These are phyloP conservation scores for Oligia latruncula DNA, from an alignment of 2,888 invertebrate genomes.

Conservation along the genomic window DNA sequence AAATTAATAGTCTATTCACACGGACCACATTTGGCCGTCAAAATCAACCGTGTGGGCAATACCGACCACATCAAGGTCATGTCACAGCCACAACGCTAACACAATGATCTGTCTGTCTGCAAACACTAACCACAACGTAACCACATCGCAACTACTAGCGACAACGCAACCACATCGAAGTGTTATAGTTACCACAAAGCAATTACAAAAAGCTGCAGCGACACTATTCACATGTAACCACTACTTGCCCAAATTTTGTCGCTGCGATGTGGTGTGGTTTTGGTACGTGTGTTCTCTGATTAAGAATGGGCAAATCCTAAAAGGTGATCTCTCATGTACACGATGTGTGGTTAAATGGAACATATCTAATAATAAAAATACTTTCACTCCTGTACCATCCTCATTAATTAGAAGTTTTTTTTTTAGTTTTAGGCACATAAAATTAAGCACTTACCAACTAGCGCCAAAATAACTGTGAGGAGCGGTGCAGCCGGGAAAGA, in stretches of 20 bases:
- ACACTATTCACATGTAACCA: neutral
- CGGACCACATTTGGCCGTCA: neutral
- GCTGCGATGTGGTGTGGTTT: neutral
- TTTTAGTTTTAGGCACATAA: conserved; percentile 9
- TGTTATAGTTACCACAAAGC: neutral
- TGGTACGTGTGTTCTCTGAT: neutral
- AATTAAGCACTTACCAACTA: conserved; percentile 96
- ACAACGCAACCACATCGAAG: neutral
- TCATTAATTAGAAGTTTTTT: conserved; percentile 3
- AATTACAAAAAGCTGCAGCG: neutral
- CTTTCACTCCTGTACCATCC: conserved; percentile 24
- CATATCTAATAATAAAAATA: conserved; percentile 1
- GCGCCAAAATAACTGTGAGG: conserved; percentile 98
- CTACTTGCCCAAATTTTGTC: neutral
- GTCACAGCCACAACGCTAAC: neutral
- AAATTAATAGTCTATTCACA: neutral
- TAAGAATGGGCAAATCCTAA: neutral
- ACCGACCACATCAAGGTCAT: neutral
- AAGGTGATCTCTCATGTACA: neutral
- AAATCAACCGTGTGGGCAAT: neutral
- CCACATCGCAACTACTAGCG: neutral
- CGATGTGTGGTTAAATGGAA: neutral
- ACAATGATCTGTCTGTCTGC: neutral
- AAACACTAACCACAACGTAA: neutral
- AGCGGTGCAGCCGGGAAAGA: conserved; percentile 99